A percentile compares a stretch with the other conserved stretches of the same genome.
phyloP scores from a whole-genome alignment of 2,888 invertebrate genomes.

The Mythimna vitellina region DNA sequence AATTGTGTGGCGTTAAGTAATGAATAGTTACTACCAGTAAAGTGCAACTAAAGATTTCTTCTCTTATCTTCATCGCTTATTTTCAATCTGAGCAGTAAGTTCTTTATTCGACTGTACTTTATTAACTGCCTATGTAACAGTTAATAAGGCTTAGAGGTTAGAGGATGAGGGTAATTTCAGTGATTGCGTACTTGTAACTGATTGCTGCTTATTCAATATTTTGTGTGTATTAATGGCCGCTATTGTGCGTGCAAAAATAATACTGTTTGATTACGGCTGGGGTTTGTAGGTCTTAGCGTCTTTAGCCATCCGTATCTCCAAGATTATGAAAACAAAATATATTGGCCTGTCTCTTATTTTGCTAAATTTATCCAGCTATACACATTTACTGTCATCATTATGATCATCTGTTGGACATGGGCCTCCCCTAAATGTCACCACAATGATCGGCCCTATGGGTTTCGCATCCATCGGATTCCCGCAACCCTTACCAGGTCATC shows the following conservation, averaged over 20 bases:
- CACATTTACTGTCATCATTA: background rate
- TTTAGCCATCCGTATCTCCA: background rate
- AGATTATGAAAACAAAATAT: background rate
- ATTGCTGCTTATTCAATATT: slow-evolving; percentile 60
- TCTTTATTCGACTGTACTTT: slow-evolving; percentile 31
- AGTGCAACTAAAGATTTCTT: too few relatives aligned
- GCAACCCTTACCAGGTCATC: too few relatives aligned
- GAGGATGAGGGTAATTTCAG: slow-evolving; percentile 67
- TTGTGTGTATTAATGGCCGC: slow-evolving; percentile 43
- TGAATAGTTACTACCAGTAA: too few relatives aligned
- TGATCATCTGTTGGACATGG: too few relatives aligned
- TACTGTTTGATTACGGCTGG: slow-evolving; percentile 31
- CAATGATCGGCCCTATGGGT: too few relatives aligned
- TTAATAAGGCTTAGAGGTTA: slow-evolving; percentile 58
- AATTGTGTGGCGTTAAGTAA: too few relatives aligned
- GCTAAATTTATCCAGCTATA: background rate
- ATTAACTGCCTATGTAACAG: slow-evolving; percentile 55
- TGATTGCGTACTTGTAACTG: slow-evolving; percentile 58
- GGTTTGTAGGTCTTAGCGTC: slow-evolving; percentile 16
- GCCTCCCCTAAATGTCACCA: too few relatives aligned
- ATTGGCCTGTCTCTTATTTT: background rate
- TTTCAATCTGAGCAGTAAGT: background rate
- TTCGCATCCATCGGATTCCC: too few relatives aligned
- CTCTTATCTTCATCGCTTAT: too few relatives aligned
- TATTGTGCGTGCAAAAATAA: slow-evolving; percentile 45